Evolutionary conservation across 2,888 invertebrate genomes (phyloP), one percentile per base, ranked within the genome.

Genomic region (Watsonalla cultraria): DNA sequence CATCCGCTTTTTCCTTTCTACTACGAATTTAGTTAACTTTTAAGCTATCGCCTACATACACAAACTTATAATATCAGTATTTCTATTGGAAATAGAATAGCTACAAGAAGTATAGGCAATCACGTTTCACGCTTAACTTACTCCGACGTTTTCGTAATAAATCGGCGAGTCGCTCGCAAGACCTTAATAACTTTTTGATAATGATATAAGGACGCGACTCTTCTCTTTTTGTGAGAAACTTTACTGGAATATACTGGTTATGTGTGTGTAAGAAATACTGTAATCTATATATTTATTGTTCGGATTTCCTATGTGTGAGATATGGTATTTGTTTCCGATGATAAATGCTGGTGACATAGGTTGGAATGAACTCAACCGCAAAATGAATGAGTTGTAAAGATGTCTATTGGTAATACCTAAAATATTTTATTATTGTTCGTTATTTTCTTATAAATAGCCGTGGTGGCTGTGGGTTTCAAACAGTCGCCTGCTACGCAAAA

Each of bases 151-250:
- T 15, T 37, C 14, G 58, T 54, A 53, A 76, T 74, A 74, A 70
- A 78, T 76, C 66, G 66, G 49, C 52, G 53, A 53, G 61, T 65
- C 61, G 64, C 63, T 59, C 62, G 59, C 58, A 60, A 59, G 58
- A 62, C 57, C 58, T 75, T 78, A 74, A 78, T 76, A 78, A 80
- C 73, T 72, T 75, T 78, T 76, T 75, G 74, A 76, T 80, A 81
- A 80, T 80, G 75, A 80, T 74, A 66, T 71, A 77, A 66, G 58
- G 63, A 56, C 37, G 37, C 11, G 58, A 62, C 59, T 53, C 59
- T 58, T 56, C 62, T 59, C 55, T 59, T 66, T 61, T 58, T 64
- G 59, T 64, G 56, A 62, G 58, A 65, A 75, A 79, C 70, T 79
- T 80, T 70, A 70, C 76, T 67, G 65, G 67, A 76, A 78, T 77